A percentile compares a stretch with the other conserved stretches of the same genome.
These are phyloP conservation scores for Brachyistius frenatus DNA, from an alignment of 2,113 vertebrate genomes.

Conservation along the genomic window DNA sequence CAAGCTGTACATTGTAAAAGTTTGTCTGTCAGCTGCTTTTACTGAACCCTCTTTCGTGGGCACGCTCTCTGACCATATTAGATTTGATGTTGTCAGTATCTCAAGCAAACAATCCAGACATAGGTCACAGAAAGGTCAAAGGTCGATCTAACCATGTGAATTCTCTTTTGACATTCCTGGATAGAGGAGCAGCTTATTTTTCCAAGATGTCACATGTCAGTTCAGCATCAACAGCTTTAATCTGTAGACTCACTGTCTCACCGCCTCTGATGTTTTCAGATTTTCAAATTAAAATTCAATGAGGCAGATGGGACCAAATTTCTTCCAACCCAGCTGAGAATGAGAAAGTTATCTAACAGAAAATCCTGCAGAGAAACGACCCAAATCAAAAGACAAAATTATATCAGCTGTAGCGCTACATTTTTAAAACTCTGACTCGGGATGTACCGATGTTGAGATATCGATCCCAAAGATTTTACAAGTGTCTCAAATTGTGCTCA, in stretches of 20 bases:
- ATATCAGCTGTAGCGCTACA: not conserved
- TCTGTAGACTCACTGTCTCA: no score
- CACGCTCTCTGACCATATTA: not conserved
- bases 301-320: no score
- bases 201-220: not conserved
- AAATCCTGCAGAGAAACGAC: no score
- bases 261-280: no score
- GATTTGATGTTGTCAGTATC: not conserved
- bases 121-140: slow-evolving; percentile 18
- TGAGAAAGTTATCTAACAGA: not conserved
- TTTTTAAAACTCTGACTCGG: not conserved
- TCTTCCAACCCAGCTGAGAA: not conserved
- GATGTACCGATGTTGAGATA: no score
- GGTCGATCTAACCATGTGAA: not conserved
- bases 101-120: not conserved
- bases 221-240: no score
- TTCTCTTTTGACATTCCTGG: not conserved
- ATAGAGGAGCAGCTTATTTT: not conserved
- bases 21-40: not conserved
- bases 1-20: no score
- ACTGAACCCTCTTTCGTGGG: not conserved
- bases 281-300: no score
- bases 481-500: not conserved
- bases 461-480: not conserved
- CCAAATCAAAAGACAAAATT: not conserved